phyloP scores from a whole-genome alignment of 2,113 vertebrate genomes.

The Clupea harengus region DNA sequence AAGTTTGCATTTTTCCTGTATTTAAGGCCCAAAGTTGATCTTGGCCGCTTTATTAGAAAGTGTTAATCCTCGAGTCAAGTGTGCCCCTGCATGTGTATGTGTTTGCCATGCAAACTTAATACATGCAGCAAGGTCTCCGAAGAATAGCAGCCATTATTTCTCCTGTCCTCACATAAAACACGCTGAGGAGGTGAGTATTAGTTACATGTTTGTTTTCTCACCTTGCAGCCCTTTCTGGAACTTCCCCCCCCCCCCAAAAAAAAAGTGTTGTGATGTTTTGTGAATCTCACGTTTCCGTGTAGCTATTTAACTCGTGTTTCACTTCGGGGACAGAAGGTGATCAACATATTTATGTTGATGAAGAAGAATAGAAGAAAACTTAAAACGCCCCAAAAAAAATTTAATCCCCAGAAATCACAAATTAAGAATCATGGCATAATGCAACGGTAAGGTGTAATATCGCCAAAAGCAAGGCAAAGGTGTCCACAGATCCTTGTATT shows the following conservation, averaged over 20 bases:
- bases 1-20: neutral
- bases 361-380: neutral
- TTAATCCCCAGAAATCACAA: neutral
- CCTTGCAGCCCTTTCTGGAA: neutral
- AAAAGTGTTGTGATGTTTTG: slow-evolving; percentile 6
- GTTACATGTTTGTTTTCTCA: slow-evolving; percentile 13
- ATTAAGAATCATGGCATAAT: neutral
- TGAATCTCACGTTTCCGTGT: slow-evolving; percentile 1
- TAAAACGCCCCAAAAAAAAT: neutral
- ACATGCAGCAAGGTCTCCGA: slow-evolving; percentile 2
- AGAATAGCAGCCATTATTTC: slow-evolving; percentile 1
- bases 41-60: slow-evolving; percentile 14
- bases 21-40: neutral
- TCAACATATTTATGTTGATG: neutral
- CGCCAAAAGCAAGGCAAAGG: neutral
- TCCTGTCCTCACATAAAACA: neutral
- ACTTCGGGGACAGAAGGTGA: neutral
- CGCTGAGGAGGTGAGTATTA: neutral
- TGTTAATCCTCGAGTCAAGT: slow-evolving; percentile 3
- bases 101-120: slow-evolving; percentile 9
- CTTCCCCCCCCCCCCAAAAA: neutral
- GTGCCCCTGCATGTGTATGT: neutral
- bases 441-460: neutral
- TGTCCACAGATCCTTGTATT: neutral
- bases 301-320: neutral